Percentiles rank a stretch among this genome's conserved stretches.
Conservation (phyloP, 1,140 invertebrate genomes). For the Penaeus chinensis region DNA sequence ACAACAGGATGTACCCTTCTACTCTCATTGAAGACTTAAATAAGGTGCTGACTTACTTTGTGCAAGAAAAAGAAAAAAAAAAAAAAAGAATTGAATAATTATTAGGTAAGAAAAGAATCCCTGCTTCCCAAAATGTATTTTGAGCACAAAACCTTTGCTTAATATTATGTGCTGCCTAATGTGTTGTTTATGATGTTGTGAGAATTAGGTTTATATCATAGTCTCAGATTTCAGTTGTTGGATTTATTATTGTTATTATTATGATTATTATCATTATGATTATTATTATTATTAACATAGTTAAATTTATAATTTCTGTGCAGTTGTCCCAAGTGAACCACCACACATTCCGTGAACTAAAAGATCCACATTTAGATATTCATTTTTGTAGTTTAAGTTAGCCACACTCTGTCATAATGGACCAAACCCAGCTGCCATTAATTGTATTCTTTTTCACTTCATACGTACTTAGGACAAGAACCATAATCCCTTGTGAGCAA, state of each 20-base stretch:
- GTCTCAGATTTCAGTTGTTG: slow-evolving; percentile 40
- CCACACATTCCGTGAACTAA: slow-evolving; percentile 51
- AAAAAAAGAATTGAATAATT: too few relatives aligned
- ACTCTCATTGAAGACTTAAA: slow-evolving; percentile 39
- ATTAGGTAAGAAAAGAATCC: slow-evolving; percentile 31
- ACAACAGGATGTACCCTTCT: slow-evolving; percentile 38
- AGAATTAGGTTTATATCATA: slow-evolving; percentile 55
- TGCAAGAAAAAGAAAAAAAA: slow-evolving; percentile 34
- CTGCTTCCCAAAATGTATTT: slow-evolving; percentile 57
- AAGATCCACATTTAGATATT: slow-evolving; percentile 40
- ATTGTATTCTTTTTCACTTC: slow-evolving; percentile 42
- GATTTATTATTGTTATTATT: slow-evolving; percentile 12
- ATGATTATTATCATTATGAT: slow-evolving; percentile 32
- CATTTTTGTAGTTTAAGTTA: slow-evolving; percentile 51
- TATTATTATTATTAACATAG: slow-evolving; percentile 17
- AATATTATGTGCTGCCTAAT: slow-evolving; percentile 52
- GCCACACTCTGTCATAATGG: slow-evolving; percentile 48
- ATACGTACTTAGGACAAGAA: slow-evolving; percentile 46
- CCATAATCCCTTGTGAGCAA: slow-evolving; percentile 37
- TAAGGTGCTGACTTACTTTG: slow-evolving; percentile 52
- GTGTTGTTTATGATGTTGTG: slow-evolving; percentile 56
- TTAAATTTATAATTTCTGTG: slow-evolving; percentile 15
- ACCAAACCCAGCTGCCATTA: slow-evolving; percentile 54
- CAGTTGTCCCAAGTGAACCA: slow-evolving; percentile 40
- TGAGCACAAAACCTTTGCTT: slow-evolving; percentile 45